These are phyloP conservation scores for Yasuhikotakia modesta DNA, from an alignment of 2,797 vertebrate species.

Conservation along the genomic window DNA sequence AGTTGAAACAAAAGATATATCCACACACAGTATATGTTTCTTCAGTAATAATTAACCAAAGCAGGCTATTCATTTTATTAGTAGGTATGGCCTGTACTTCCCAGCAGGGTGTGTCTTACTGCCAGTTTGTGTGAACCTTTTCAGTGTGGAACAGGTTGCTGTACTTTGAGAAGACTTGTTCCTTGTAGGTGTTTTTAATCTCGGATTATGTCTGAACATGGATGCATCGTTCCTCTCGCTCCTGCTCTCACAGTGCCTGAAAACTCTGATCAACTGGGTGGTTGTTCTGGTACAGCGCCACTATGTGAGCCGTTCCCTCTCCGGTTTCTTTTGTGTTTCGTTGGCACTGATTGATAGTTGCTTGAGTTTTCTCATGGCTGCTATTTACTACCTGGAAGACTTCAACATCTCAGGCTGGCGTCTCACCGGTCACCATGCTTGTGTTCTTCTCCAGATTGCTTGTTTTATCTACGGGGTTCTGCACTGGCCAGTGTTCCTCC, in stretches of 20 bases:
- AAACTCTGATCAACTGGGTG: conserved; percentile 77
- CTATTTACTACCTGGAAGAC: conserved; percentile 72
- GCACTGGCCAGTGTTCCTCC: conserved; percentile 77
- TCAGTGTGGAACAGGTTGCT: conserved; percentile 3
- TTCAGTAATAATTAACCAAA: not conserved
- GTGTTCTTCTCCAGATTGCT: conserved; percentile 79
- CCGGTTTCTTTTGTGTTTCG: conserved; percentile 81
- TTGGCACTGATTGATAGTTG: conserved; percentile 76
- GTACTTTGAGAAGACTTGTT: not conserved
- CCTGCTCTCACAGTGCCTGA: conserved; percentile 77
- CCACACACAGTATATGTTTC: not conserved
- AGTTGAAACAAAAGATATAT: not conserved
- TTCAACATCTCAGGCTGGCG: conserved; percentile 71
- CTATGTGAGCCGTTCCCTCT: conserved; percentile 70
- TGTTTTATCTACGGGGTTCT: conserved; percentile 73
- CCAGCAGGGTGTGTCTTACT: conserved; percentile 19
- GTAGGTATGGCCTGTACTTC: not conserved
- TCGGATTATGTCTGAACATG: conserved; percentile 53
- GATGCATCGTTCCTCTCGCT: conserved; percentile 57
- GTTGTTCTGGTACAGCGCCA: conserved; percentile 73
- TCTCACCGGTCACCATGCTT: conserved; percentile 82
- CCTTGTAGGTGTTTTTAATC: not conserved
- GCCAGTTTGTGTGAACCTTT: not conserved
- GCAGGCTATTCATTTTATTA: not conserved
- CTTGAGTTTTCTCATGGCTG: conserved; percentile 66